A percentile compares a stretch with the other conserved stretches of the same genome.
phyloP scores from a whole-genome alignment of 2,888 invertebrate species.

The Caenorhabditis japonica region DNA sequence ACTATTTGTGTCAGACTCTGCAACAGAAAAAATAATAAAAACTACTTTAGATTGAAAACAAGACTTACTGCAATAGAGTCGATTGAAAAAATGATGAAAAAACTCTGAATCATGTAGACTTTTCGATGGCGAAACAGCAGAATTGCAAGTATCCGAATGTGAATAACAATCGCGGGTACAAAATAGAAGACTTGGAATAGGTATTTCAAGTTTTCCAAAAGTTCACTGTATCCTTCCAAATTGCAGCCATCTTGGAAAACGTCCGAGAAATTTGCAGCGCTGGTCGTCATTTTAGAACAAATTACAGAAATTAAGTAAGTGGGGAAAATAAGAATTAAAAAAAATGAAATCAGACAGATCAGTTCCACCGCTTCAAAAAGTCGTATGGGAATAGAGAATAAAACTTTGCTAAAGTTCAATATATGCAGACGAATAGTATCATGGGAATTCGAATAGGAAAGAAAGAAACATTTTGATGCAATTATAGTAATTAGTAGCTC shows the following conservation, averaged over 20 bases:
- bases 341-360: too few species aligned
- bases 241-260: constrained; percentile 9
- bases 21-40: not conserved
- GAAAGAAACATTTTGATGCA: too few species aligned
- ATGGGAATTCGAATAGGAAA: too few species aligned
- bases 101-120: constrained; percentile 38
- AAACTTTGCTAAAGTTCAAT: too few species aligned
- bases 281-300: not conserved
- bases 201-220: constrained; percentile 32
- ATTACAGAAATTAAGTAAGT: not conserved
- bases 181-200: constrained; percentile 31
- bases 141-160: constrained; percentile 13
- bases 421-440: too few species aligned
- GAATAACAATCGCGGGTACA: constrained; percentile 13
- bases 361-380: too few species aligned
- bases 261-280: constrained; percentile 1
- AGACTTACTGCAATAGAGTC: constrained; percentile 43
- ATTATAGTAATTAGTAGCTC: too few species aligned
- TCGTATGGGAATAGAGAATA: too few species aligned
- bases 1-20: constrained; percentile 31
- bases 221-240: not conserved
- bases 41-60: too few species aligned
- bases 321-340: too few species aligned
- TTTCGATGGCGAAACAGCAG: constrained; percentile 12
- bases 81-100: constrained; percentile 33